Evolutionary conservation across 2,888 invertebrate genomes (phyloP).

Genomic region (Pachliopta kotzebuea): DNA sequence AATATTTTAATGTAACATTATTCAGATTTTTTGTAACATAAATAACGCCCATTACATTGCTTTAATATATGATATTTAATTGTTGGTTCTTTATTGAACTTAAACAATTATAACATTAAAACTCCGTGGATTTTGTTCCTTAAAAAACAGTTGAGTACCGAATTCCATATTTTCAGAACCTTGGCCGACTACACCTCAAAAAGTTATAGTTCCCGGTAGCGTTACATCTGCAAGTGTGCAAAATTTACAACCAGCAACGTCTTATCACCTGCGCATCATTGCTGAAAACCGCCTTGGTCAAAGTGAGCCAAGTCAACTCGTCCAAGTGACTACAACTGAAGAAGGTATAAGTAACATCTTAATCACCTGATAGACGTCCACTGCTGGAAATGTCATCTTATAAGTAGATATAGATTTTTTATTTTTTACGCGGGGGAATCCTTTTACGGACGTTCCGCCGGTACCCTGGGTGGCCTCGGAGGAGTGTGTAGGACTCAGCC

Average conservation of each 20-base stretch:
- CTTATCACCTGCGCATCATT: slow-evolving; percentile 92
- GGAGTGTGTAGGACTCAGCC: too few relatives aligned
- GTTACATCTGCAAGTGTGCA: slow-evolving; percentile 90
- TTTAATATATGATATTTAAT: neutral
- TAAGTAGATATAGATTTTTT: neutral
- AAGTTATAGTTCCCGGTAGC: slow-evolving; percentile 90
- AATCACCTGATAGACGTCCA: too few relatives aligned
- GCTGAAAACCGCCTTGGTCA: slow-evolving; percentile 94
- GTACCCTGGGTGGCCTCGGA: too few relatives aligned
- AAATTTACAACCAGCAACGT: slow-evolving; percentile 91
- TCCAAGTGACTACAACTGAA: slow-evolving; percentile 92
- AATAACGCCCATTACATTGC: neutral
- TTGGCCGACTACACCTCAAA: slow-evolving; percentile 91
- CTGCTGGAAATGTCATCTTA: too few relatives aligned
- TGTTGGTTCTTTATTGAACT: neutral
- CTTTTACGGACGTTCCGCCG: too few relatives aligned
- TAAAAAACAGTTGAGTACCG: neutral
- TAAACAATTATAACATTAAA: neutral
- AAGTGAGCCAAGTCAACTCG: slow-evolving; percentile 92
- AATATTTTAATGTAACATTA: neutral
- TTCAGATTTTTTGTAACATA: neutral
- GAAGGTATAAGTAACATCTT: slow-evolving; percentile 78
- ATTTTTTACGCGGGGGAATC: too few relatives aligned
- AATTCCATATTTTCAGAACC: slow-evolving; percentile 79
- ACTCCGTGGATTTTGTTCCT: too few relatives aligned